phyloP scores from a whole-genome alignment of 2,797 vertebrate species.

The Gila robusta region DNA sequence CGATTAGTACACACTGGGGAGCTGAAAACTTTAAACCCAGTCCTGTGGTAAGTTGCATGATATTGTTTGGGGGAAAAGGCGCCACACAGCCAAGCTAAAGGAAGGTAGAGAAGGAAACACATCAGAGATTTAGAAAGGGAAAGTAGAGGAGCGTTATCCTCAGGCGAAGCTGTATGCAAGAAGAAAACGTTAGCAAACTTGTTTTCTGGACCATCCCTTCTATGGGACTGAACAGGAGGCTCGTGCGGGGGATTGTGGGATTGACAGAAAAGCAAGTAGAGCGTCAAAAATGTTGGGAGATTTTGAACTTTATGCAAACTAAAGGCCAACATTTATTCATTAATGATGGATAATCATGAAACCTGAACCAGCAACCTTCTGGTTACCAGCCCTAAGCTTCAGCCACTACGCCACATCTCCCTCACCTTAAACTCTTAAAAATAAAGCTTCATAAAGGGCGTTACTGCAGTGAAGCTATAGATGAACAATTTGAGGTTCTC shows the following conservation, averaged over 20 bases:
- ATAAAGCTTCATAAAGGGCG: not conserved
- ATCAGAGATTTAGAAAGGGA: conserved; percentile 17
- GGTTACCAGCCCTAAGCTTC: not conserved
- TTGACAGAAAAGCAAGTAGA: not conserved
- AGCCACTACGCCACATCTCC: not conserved
- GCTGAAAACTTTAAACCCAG: conserved; percentile 37
- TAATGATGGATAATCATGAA: not conserved
- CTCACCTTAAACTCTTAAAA: not conserved
- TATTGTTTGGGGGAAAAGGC: conserved; percentile 6
- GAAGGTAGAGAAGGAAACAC: conserved; percentile 18
- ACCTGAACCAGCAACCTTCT: not conserved
- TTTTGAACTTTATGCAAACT: not conserved
- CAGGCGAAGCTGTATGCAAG: conserved; percentile 58
- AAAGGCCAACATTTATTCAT: not conserved
- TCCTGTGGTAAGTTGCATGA: conserved; percentile 1
- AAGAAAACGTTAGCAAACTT: conserved; percentile 51
- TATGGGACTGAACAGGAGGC: not conserved
- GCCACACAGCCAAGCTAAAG: conserved; percentile 32
- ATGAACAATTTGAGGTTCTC: not conserved
- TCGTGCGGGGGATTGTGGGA: not conserved
- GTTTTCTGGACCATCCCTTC: conserved; percentile 56
- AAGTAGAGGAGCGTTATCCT: conserved; percentile 46
- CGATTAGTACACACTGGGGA: conserved; percentile 56
- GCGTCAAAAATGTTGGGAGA: not conserved
- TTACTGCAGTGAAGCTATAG: not conserved